phyloP scores from a whole-genome alignment of 2,888 invertebrate species.

The Teleiodes luculella region DNA sequence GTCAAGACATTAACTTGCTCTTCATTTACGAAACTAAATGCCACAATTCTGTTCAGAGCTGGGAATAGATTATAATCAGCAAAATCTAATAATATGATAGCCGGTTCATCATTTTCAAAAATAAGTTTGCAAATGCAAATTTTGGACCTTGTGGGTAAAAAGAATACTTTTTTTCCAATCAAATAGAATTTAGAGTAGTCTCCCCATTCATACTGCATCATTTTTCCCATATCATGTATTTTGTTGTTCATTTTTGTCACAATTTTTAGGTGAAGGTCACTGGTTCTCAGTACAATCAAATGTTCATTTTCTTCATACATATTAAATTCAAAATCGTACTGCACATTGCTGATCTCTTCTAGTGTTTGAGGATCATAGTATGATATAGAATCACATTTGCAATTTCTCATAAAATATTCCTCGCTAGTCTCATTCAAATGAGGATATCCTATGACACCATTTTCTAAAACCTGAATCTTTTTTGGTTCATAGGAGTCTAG shows the following conservation, averaged over 20 bases:
- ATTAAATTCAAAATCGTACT: not conserved
- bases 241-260: not conserved
- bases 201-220: not conserved
- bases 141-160: not conserved
- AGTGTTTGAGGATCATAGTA: not conserved
- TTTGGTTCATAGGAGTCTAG: not conserved
- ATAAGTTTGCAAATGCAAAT: not conserved
- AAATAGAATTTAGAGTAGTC: not conserved
- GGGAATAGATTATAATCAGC: not conserved
- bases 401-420: not conserved
- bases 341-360: not conserved
- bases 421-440: not conserved
- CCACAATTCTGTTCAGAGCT: not conserved
- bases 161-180: not conserved
- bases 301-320: not conserved
- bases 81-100: not conserved
- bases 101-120: not conserved
- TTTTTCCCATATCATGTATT: not conserved
- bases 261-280: not conserved
- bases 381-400: not conserved
- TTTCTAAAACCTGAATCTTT: not conserved
- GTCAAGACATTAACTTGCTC: not conserved
- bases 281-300: not conserved
- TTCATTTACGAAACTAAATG: not conserved
- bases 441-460: not conserved